Conservation (phyloP, 2,888 invertebrate genomes). For the Cylindroiulus punctatus region DNA sequence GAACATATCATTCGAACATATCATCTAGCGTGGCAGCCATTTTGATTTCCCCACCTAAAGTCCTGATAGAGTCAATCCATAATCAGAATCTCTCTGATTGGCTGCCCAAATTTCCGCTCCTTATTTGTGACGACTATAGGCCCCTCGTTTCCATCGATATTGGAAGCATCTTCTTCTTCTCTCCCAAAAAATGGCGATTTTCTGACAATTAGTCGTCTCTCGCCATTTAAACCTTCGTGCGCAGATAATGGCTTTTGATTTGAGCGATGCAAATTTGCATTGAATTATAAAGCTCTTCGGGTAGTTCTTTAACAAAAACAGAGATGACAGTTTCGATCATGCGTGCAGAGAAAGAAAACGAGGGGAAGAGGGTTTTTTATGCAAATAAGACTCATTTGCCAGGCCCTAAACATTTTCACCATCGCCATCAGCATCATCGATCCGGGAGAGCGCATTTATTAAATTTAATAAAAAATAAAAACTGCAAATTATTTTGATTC, state of each 20-base stretch:
- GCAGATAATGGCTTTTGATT: constrained; percentile 45
- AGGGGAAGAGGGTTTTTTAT: constrained; percentile 47
- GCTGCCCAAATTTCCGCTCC: no score
- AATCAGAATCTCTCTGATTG: no score
- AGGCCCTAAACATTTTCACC: constrained; percentile 45
- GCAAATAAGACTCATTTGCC: constrained; percentile 44
- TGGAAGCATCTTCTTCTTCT: neutral
- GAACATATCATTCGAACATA: no score
- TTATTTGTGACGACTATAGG: no score
- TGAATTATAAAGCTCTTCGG: constrained; percentile 47
- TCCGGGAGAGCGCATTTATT: constrained; percentile 36
- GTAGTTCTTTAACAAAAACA: constrained; percentile 43
- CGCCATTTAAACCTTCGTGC: constrained; percentile 21
- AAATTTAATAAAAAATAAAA: constrained; percentile 47
- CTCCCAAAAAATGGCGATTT: neutral
- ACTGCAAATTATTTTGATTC: constrained; percentile 45
- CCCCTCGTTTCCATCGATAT: no score
- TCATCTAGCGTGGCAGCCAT: no score
- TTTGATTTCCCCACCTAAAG: no score
- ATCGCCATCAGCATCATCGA: constrained; percentile 45
- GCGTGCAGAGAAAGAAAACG: constrained; percentile 47
- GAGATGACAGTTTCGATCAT: constrained; percentile 45
- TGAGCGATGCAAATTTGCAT: constrained; percentile 47
- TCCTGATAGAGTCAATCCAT: no score
- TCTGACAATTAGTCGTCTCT: constrained; percentile 17